Conservation (phyloP, 2,797 vertebrate species). For the Ceryle rudis region DNA sequence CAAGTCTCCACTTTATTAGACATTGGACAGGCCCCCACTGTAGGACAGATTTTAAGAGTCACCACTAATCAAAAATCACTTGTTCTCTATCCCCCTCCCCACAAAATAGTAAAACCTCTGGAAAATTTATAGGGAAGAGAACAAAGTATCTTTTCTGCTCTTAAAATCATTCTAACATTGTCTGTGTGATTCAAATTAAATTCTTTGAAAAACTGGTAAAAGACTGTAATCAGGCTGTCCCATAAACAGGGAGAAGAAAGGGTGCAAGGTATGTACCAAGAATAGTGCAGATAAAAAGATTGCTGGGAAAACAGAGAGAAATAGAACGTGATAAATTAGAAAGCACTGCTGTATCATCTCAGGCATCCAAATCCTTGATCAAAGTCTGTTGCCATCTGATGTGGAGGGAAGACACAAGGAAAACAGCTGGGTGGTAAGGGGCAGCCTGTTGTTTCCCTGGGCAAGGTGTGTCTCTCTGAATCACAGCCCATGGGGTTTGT, state of each 20-base stretch:
- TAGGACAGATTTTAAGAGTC: neutral
- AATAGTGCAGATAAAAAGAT: neutral
- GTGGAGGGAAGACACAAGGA: neutral
- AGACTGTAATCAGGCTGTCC: neutral
- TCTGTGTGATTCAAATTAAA: neutral
- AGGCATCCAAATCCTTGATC: neutral
- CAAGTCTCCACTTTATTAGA: neutral
- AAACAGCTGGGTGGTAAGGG: neutral
- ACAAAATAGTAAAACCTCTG: neutral
- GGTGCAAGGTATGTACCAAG: neutral
- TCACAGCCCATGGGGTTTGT: neutral
- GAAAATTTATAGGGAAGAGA: neutral
- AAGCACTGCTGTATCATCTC: neutral
- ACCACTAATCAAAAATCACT: neutral
- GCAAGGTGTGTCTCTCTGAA: neutral
- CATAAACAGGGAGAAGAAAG: constrained; percentile 1
- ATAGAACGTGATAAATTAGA: constrained; percentile 30
- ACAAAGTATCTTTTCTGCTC: neutral
- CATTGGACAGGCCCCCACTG: neutral
- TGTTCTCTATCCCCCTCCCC: fast-evolving
- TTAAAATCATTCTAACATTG: neutral
- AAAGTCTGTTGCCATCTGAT: neutral
- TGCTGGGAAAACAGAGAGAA: neutral
- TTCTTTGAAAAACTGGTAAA: neutral
- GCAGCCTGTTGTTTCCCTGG: neutral